Evolutionary conservation across 2,888 invertebrate species (phyloP).

Genomic region (Eulithis testata): DNA sequence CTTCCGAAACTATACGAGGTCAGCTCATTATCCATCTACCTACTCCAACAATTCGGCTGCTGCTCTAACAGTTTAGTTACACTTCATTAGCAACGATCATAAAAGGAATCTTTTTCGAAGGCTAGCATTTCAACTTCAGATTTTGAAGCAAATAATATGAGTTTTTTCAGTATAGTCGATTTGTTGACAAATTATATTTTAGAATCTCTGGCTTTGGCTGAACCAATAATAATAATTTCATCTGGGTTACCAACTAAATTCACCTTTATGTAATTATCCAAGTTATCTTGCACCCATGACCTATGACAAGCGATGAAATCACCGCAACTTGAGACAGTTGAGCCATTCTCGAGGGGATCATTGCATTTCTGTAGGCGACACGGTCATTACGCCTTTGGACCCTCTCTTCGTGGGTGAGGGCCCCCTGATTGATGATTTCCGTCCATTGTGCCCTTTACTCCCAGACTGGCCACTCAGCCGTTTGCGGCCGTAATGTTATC

Average conservation of each 20-base stretch:
- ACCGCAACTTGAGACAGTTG: conserved; percentile 48
- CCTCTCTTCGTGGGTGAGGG: conserved; percentile 66
- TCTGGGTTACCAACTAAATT: background rate
- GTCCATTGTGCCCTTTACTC: conserved; percentile 72
- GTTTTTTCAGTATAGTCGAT: background rate
- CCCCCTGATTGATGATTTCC: conserved; percentile 73
- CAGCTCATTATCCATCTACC: conserved; percentile 50
- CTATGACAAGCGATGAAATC: conserved; percentile 47
- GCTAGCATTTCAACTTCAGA: conserved; percentile 13
- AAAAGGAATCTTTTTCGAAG: conserved; percentile 33
- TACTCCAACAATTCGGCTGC: conserved; percentile 39
- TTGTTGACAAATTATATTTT: background rate
- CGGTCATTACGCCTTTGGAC: conserved; percentile 53
- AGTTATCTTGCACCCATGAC: conserved; percentile 37
- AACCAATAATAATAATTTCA: conserved; percentile 1
- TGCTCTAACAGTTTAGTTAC: conserved; percentile 36
- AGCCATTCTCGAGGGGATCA: conserved; percentile 46
- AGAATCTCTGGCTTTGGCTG: background rate
- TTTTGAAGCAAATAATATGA: conserved; percentile 1
- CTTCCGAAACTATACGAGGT: conserved; percentile 67
- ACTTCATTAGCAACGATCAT: conserved; percentile 37
- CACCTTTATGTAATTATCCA: background rate
- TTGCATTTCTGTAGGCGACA: conserved; percentile 55
- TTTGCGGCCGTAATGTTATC: conserved; percentile 54
- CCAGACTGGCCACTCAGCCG: conserved; percentile 52